phyloP scores from a whole-genome alignment of 2,113 vertebrate genomes.

The Hemiscyllium ocellatum region DNA sequence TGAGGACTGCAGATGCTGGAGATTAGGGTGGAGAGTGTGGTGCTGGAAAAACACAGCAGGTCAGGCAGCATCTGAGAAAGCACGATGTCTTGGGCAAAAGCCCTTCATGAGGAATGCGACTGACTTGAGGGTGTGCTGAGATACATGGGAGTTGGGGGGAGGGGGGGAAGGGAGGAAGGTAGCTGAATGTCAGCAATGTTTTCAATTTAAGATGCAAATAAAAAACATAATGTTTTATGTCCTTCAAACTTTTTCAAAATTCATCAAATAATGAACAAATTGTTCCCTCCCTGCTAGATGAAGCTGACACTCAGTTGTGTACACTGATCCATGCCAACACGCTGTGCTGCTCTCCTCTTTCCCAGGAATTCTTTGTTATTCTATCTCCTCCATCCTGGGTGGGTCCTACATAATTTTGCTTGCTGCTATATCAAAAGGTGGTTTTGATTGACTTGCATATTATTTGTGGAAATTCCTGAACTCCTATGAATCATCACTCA shows the following conservation, averaged over 20 bases:
- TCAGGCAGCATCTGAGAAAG: too few relatives aligned
- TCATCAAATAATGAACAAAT: neutral
- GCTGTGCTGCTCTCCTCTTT: neutral
- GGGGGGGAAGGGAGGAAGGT: too few relatives aligned
- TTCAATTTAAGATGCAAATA: neutral
- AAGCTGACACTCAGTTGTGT: neutral
- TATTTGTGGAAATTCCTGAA: neutral
- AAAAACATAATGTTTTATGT: neutral
- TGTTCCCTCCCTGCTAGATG: neutral
- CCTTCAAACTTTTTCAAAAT: neutral
- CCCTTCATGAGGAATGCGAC: too few relatives aligned
- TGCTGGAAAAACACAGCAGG: too few relatives aligned
- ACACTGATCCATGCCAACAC: neutral
- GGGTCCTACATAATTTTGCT: neutral
- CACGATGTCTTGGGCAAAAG: too few relatives aligned
- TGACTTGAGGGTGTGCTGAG: too few relatives aligned
- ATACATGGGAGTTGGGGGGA: too few relatives aligned
- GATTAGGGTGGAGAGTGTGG: too few relatives aligned
- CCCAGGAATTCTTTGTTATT: neutral
- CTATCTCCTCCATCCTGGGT: neutral
- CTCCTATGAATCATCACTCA: neutral
- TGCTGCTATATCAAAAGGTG: neutral
- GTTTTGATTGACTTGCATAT: neutral
- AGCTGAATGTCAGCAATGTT: neutral
- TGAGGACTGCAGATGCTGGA: too few relatives aligned